Percentiles rank a stretch among this genome's conserved stretches.
Evolutionary conservation across 1,140 invertebrate genomes (phyloP).

Genomic region (Cydia amplana): DNA sequence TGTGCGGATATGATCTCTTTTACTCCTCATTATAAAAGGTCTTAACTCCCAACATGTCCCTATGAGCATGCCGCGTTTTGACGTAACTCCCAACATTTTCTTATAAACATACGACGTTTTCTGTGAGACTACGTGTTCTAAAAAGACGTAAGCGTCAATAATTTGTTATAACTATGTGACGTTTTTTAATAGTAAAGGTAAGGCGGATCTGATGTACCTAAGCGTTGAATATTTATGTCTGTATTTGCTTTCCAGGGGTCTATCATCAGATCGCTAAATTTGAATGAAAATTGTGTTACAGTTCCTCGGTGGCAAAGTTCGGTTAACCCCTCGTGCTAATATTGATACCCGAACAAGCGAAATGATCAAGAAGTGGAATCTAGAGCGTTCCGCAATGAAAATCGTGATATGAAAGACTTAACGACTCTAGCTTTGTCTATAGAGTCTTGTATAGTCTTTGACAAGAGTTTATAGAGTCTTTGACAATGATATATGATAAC

Average conservation of each 20-base stretch:
- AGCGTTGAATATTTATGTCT: constrained; percentile 10
- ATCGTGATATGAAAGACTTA: too few relatives aligned
- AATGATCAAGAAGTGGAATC: neutral
- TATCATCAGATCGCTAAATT: neutral
- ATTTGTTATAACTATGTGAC: too few relatives aligned
- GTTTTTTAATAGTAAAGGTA: too few relatives aligned
- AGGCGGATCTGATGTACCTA: too few relatives aligned
- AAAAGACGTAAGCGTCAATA: too few relatives aligned
- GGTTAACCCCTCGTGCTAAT: too few relatives aligned
- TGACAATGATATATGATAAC: too few relatives aligned
- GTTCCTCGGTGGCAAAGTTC: neutral
- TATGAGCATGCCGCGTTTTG: neutral
- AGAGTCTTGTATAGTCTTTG: too few relatives aligned
- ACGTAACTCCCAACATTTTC: neutral
- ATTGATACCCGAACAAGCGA: neutral
- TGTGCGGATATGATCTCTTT: constrained; percentile 26
- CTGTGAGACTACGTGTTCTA: neutral
- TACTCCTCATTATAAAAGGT: neutral
- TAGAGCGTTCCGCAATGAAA: too few relatives aligned
- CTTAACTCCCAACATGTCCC: neutral
- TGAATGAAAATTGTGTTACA: neutral
- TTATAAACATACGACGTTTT: neutral
- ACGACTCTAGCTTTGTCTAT: neutral
- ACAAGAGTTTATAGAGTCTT: too few relatives aligned
- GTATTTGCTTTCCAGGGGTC: constrained; percentile 1